Evolutionary conservation across 2,113 vertebrate species (phyloP).

Genomic region (Nicator chloris): DNA sequence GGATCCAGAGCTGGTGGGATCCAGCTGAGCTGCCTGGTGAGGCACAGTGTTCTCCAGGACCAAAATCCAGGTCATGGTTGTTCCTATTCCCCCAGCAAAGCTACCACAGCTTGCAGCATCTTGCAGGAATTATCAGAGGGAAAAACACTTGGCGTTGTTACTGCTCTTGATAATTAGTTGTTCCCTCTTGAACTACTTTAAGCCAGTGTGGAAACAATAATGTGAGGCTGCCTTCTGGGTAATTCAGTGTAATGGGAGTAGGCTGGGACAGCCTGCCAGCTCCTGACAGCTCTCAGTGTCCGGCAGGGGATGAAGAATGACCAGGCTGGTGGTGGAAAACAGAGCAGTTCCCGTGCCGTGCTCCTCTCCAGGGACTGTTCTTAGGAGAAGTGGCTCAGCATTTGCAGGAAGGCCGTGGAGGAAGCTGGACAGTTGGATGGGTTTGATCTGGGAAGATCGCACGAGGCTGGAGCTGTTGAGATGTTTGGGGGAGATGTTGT

Average conservation of each 20-base stretch:
- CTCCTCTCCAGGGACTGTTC: background rate
- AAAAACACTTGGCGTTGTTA: background rate
- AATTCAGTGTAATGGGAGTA: background rate
- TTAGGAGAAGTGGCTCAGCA: background rate
- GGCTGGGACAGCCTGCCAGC: background rate
- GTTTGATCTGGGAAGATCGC: background rate
- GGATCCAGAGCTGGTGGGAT: background rate
- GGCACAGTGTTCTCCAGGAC: background rate
- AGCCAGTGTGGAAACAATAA: background rate
- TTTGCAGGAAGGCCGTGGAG: background rate
- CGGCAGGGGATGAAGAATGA: background rate
- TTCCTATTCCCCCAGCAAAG: background rate
- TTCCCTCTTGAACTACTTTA: background rate
- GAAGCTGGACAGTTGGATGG: background rate
- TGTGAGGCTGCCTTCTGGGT: background rate
- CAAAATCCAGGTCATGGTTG: background rate
- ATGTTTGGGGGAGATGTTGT: slow-evolving; percentile 52
- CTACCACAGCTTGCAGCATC: background rate
- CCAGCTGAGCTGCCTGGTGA: background rate
- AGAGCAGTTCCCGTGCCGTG: background rate
- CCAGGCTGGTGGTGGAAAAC: background rate
- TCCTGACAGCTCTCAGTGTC: background rate
- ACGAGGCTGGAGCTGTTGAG: background rate
- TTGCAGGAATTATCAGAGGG: background rate
- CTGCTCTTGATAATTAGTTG: background rate